These are phyloP conservation scores for Polypterus bichir DNA, from an alignment of 2,113 vertebrate genomes.

Conservation along the genomic window DNA sequence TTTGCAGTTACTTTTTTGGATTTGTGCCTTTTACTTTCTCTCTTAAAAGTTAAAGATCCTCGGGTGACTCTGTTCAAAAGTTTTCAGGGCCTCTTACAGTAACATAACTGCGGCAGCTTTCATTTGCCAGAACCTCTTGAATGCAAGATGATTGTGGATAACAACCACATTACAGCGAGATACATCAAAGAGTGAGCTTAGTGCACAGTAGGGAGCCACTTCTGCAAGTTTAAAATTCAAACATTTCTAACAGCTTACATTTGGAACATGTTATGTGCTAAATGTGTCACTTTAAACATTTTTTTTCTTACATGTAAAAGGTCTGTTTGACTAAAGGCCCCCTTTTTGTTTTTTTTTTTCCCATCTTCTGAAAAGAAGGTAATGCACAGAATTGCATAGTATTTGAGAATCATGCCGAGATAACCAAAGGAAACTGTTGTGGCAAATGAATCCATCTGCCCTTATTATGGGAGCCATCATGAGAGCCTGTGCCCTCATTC, in stretches of 20 bases:
- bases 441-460: constrained; percentile 47
- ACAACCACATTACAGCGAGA: constrained; percentile 85
- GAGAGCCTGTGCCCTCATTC: background rate
- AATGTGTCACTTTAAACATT: constrained; percentile 87
- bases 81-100: constrained; percentile 44
- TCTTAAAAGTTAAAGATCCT: no score
- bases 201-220: constrained; percentile 86
- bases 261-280: constrained; percentile 89
- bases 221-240: constrained; percentile 86
- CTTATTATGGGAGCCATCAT: constrained; percentile 1
- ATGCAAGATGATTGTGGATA: constrained; percentile 95
- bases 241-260: constrained; percentile 77
- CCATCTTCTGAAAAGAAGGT: constrained; percentile 20
- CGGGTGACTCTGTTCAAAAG: constrained; percentile 3
- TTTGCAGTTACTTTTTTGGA: no score
- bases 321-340: constrained; percentile 75
- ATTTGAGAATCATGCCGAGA: constrained; percentile 64
- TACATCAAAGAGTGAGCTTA: constrained; percentile 82
- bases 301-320: constrained; percentile 73
- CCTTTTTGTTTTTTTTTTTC: constrained; percentile 31
- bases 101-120: constrained; percentile 74
- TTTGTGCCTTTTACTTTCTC: no score
- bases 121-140: constrained; percentile 75
- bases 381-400: constrained; percentile 72
- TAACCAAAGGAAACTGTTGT: constrained; percentile 56